Evolutionary conservation across 2,797 vertebrate genomes (phyloP), one percentile per base, ranked within the genome.

Genomic region (Amphiprion clarkii): DNA sequence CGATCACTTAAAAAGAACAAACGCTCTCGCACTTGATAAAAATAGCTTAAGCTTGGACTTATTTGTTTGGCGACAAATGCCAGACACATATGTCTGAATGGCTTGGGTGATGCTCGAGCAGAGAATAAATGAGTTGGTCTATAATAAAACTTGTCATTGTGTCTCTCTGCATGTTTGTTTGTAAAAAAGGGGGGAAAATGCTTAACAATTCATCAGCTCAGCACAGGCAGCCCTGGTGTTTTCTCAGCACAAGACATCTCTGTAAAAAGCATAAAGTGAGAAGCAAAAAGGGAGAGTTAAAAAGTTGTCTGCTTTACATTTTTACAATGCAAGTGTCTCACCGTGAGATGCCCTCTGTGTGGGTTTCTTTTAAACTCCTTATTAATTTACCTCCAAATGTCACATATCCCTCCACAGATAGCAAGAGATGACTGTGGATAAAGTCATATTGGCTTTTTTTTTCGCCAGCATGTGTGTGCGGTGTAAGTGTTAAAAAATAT

Each of bases 41-140:
- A 95, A 95, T 95, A 94, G 91, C 93, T 94, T 94, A 93, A 95
- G 94, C 94, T 91, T 81, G 81, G 87, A 94, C 94, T 94, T 94
- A 94, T 94, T 95, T 95, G 93, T 93, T 94, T 91, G 90, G 81
- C 89, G 90, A 95, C 92, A 93, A 95, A 95, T 92, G 92, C 84
- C 91, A 93, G 93, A 94, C 91, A 87, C 93, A 91, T 94, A 94
- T 92, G 92, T 95, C 86, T 93, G 93, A 92, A 94, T 92, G 94
- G 89, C 87, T 81, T 48, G 88, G 89, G 92, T 91, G 89, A 92
- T 82, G 84, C 90, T 89, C 78, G 87, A 88, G 92, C 90, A 86
- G 84, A 65, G 84, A 89, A 90, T 91, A 94, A 95, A 95, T 95
- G 89, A 94, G 92, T 94, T 93, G 87, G 74, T 82, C 83, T 83